Evolutionary conservation across 2,113 vertebrate genomes (phyloP), one percentile per base, ranked within the genome.

Genomic region (Pipra filicauda): DNA sequence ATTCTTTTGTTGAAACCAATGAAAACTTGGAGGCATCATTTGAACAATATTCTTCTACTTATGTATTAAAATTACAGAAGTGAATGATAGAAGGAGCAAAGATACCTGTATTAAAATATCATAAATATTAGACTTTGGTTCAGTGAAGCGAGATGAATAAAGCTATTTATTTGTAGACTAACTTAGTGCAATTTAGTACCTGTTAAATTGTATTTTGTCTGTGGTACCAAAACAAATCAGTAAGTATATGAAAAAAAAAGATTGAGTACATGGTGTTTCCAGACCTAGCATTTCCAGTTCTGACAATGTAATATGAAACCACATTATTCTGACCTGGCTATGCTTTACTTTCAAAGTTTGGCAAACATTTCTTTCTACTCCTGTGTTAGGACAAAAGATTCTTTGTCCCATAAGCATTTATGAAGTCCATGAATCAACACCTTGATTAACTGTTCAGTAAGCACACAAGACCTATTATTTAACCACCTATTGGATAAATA

Each of bases 401-500:
- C 80, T 87, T 95, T 93, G 67, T 95, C 22, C 21, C 39, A 16
- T 17, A 59, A 86, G 80, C 52, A 81, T 69, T 86, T 75, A 84
- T 44, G 39, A 86, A 91, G 33, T 55, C 83, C 12, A 15, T 41
- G 69, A 70, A 95, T 75, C 89, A 89, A 91, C 86, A 95, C 69
- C 69, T 95, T 59, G 78, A 71, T 71, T 89, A 95, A 96, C 55
- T 24, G 48, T 78, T 72, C 73, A 57, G 39, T 58, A 91, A 74
- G 76, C 30, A 81, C 57, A 84, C 19, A 91, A 91, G 52, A 84
- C 26, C 51, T 92, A 81, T 78, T 94, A 82, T 88, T 94, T 92
- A 93, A 91, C 17, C 0, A 9, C 46, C 52, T 91, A 37, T 23
- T 64, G 41, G 12, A 88, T 52, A 95, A 93, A 83, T 71, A 71